Base-by-base conservation (phyloP, 2,888 invertebrate genomes). In the Epinotia brunnichana region DNA sequence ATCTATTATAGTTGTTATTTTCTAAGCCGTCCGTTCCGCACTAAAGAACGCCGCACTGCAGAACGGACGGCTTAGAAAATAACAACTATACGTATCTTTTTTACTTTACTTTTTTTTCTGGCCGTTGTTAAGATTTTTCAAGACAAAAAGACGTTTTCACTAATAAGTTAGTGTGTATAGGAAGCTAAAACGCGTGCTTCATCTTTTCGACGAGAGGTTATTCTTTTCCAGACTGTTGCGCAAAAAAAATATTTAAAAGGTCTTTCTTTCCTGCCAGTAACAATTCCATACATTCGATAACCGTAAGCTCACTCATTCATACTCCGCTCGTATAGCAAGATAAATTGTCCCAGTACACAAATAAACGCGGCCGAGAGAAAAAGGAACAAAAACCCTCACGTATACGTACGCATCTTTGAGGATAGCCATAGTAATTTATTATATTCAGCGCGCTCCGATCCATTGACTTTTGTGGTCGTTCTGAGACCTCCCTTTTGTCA, bases 381-480 rank as follows among this genome's bases (percentile, higher is more conserved):
- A 86, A 83, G 82, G 81, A 82, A 84, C 85, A 89, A 90, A 87
- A 90, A 87, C 86, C 82, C 83, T 80, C 82, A 79, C 79, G 80
- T 80, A 79, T 78, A 81, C 75, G 75, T 81, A 84, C 84, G 83
- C 82, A 87, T 89, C 87, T 86, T 83, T 82, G 80, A 82, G 82
- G 86, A 87, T 87, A 86, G 86, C 81, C 85, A 85, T 83, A 82
- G 89, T 90, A 88, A 92, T 92, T 92, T 93, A 92, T 92, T 92
- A 91, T 90, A 89, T 90, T 88, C 89, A 85, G 87, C 85, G 85
- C 84, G 87, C 85, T 87, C 82, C 89, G 86, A 90, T 87, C 89
- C 90, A 90, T 91, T 91, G 91, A 90, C 86, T 91, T 87, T 90
- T 86, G 91, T 88, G 89, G 89, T 86, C 87, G 87, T 85, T 83